These are phyloP conservation scores for Silurus asotus DNA, from an alignment of 2,113 vertebrate genomes.

Conservation along the genomic window DNA sequence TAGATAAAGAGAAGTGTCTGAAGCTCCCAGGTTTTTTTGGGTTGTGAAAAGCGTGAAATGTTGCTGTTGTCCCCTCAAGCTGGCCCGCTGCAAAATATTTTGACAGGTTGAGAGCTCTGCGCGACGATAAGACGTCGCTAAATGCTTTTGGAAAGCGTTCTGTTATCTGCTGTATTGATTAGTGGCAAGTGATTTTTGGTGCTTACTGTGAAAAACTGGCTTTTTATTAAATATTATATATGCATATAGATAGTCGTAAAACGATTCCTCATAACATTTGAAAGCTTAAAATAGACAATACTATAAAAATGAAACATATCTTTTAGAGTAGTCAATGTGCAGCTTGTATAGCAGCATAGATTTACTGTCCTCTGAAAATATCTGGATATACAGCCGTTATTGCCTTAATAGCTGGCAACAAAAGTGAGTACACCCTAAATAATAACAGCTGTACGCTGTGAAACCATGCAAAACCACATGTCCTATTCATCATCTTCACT, in stretches of 20 bases:
- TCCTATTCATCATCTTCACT: no score
- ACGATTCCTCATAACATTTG: no score
- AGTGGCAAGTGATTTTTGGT: slow-evolving; percentile 61
- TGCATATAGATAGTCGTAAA: slow-evolving; percentile 63
- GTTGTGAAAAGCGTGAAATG: slow-evolving; percentile 38
- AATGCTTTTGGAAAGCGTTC: slow-evolving; percentile 69
- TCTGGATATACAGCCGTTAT: no score
- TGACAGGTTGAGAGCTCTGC: slow-evolving; percentile 66
- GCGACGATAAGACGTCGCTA: slow-evolving; percentile 73
- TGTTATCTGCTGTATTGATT: slow-evolving; percentile 76
- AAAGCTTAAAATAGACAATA: no score
- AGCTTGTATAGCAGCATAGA: no score
- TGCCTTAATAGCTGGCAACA: no score
- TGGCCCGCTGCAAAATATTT: slow-evolving; percentile 74
- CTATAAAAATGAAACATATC: no score
- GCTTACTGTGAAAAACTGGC: slow-evolving; percentile 64
- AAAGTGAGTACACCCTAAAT: no score
- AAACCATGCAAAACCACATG: no score
- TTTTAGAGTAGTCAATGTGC: no score
- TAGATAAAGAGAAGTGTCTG: not conserved
- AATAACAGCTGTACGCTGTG: no score
- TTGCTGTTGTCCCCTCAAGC: slow-evolving; percentile 27
- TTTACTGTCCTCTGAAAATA: no score
- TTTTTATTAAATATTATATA: slow-evolving; percentile 5
- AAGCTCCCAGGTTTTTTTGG: slow-evolving; percentile 16